Evolutionary conservation across 1,140 invertebrate species (phyloP), one percentile per base, ranked within the genome.

Genomic region (Cydia splendana): DNA sequence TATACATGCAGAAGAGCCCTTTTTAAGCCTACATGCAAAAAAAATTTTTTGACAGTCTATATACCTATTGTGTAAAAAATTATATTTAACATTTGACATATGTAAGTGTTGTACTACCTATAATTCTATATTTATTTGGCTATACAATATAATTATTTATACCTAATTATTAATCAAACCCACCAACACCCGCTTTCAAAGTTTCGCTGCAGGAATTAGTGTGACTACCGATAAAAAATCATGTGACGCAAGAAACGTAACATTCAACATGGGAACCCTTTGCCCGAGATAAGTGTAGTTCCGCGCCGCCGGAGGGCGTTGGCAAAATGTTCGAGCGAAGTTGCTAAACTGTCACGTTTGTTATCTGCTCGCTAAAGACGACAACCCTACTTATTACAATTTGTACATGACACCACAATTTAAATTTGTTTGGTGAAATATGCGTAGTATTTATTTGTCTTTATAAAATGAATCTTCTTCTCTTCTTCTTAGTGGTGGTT

Each of bases 231-330:
- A 62, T 62, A 62, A 62, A 62, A 62, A 62, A 62, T 24, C 57
- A 62, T 62, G 57, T 62, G 2, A 7, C 57, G 3, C 57, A 62
- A 62, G 57, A 24, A 62, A 62, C 20, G 10, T 62, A 62, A 62
- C 67, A 38, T 42, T 71, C 34, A 71, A 38, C 67, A 71, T 38
- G 67, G 34, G 67, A 71, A 71, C 34, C 30, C 67, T 62, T 42
- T 42, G 57, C n/a, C 67, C 67, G 67, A 67, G 67, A 34, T 71
- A 71, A 71, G 30, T 71, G 15, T 71, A 71, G 67, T 71, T 71
- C 20, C 67, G 15, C 34, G 34, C 67, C 67, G 67, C 67, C 67
- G 67, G 67, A 38, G 67, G 67, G 67, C 67, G 67, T 38, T 71
- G 67, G 34, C 67, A 71, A 45, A 71, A 71, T 71, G 67, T 71